These are phyloP conservation scores for Resseliella maxima DNA, from an alignment of 2,888 invertebrate genomes.

Conservation along the genomic window DNA sequence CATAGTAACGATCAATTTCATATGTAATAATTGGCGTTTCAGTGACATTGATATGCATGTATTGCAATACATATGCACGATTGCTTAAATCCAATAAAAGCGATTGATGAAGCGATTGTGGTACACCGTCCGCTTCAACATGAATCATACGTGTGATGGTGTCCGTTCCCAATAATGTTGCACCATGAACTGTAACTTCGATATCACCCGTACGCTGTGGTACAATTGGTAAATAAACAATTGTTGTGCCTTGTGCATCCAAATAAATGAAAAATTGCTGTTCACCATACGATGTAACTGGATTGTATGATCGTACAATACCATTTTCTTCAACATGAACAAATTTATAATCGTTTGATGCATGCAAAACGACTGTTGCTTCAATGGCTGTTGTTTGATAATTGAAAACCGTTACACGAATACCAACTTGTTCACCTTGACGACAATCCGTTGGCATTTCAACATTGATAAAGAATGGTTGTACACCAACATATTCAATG, in stretches of 20 bases:
- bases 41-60: slow-evolving; percentile 95
- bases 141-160: slow-evolving; percentile 73
- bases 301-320: slow-evolving; percentile 87
- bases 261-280: slow-evolving; percentile 95
- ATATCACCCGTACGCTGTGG: slow-evolving; percentile 82
- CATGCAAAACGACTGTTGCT: slow-evolving; percentile 86
- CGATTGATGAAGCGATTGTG: slow-evolving; percentile 92
- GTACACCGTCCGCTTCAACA: slow-evolving; percentile 90
- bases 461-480: slow-evolving; percentile 94
- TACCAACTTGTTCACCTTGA: slow-evolving; percentile 93
- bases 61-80: slow-evolving; percentile 90
- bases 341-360: slow-evolving; percentile 88
- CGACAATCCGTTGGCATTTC: slow-evolving; percentile 87
- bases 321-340: slow-evolving; percentile 92
- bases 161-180: slow-evolving; percentile 79
- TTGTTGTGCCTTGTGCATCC: slow-evolving; percentile 79
- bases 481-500: slow-evolving; percentile 86
- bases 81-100: slow-evolving; percentile 91
- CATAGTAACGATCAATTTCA: slow-evolving; percentile 89
- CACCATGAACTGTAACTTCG: slow-evolving; percentile 80
- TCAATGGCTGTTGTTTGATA: slow-evolving; percentile 88
- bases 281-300: slow-evolving; percentile 90
- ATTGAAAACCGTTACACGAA: slow-evolving; percentile 93
- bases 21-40: slow-evolving; percentile 94
- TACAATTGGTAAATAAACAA: slow-evolving; percentile 92